Conservation (phyloP, 1,140 invertebrate species). For the Pogonomyrmex californicus region DNA sequence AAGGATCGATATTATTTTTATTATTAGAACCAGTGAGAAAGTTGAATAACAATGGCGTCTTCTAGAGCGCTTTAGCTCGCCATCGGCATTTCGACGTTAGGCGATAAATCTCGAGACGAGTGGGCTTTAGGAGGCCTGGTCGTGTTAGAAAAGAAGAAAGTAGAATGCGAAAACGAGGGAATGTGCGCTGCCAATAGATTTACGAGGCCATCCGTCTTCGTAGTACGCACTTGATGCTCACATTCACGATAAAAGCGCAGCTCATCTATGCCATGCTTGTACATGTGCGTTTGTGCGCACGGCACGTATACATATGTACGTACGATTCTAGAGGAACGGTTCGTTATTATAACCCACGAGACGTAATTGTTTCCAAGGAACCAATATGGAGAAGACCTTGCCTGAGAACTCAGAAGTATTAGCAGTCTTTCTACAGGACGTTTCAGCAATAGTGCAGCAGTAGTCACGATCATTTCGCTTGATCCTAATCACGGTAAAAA, state of each 20-base stretch:
- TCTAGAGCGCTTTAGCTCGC: conserved; percentile 9
- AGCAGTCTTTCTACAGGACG: conserved; percentile 73
- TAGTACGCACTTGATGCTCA: conserved; percentile 63
- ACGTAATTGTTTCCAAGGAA: conserved; percentile 84
- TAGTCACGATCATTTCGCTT: conserved; percentile 75
- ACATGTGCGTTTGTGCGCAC: conserved; percentile 14
- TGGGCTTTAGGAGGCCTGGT: conserved; percentile 13
- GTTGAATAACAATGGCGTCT: background rate
- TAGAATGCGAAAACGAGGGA: conserved; percentile 68
- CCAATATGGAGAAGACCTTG: conserved; percentile 81
- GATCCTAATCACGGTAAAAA: conserved; percentile 58
- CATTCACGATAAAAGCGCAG: conserved; percentile 65
- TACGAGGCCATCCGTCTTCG: conserved; percentile 82
- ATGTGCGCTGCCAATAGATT: conserved; percentile 78
- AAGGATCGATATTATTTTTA: background rate
- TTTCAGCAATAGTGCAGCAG: conserved; percentile 76
- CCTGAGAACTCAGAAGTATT: conserved; percentile 81
- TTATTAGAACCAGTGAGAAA: background rate
- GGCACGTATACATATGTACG: conserved; percentile 45
- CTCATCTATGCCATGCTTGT: conserved; percentile 31
- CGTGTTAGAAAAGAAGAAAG: conserved; percentile 55
- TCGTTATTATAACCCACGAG: conserved; percentile 82
- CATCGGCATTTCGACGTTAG: conserved; percentile 58
- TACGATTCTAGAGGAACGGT: conserved; percentile 78
- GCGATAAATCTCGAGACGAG: conserved; percentile 70